phyloP scores from a whole-genome alignment of 2,888 invertebrate genomes.

The Caenorhabditis angaria region DNA sequence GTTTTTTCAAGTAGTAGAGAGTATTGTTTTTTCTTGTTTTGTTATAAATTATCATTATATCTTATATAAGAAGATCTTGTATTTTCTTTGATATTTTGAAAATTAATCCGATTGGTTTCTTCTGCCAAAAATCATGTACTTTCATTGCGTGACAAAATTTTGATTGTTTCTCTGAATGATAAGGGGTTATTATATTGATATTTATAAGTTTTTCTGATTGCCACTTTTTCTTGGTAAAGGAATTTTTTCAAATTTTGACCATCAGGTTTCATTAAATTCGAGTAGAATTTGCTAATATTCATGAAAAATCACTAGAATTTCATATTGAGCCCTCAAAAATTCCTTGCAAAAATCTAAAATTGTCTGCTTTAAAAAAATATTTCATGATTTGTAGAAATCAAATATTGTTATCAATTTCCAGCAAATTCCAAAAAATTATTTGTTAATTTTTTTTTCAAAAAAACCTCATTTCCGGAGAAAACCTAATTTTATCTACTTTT shows the following conservation, averaged over 20 bases:
- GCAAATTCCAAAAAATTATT: too few species aligned
- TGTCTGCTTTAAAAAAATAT: too few species aligned
- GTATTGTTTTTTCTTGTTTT: constrained; percentile 13
- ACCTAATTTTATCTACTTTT: too few species aligned
- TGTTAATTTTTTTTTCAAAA: too few species aligned
- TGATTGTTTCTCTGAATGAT: not conserved
- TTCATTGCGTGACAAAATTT: not conserved
- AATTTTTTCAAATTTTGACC: not conserved
- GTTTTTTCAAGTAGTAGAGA: constrained; percentile 13
- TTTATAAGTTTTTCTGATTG: not conserved
- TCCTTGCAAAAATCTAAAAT: too few species aligned
- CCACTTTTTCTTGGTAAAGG: not conserved
- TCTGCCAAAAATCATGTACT: not conserved
- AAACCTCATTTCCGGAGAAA: too few species aligned
- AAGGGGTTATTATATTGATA: not conserved
- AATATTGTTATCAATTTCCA: too few species aligned
- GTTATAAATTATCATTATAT: not conserved
- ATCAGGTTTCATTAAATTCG: too few species aligned
- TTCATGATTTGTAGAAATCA: too few species aligned
- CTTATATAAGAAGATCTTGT: not conserved
- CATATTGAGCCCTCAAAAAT: too few species aligned
- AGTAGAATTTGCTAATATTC: too few species aligned
- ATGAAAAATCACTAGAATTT: too few species aligned
- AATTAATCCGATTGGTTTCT: not conserved
- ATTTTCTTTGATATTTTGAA: not conserved